Evolutionary conservation across 2,113 vertebrate genomes (phyloP).

Genomic region (Microcebus griseorufus): DNA sequence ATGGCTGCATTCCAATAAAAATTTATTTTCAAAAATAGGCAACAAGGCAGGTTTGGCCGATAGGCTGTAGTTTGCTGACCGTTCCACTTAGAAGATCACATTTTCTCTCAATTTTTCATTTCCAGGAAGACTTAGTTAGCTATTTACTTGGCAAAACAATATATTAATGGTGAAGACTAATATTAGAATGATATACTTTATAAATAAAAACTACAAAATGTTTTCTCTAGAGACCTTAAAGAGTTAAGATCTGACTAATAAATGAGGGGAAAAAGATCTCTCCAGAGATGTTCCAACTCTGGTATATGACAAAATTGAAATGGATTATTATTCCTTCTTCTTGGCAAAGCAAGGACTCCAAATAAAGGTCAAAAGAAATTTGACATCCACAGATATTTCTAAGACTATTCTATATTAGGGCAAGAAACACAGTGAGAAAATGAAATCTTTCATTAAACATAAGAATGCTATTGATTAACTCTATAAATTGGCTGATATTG

Average conservation of each 20-base stretch:
- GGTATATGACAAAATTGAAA: neutral
- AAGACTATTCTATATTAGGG: neutral
- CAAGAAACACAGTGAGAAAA: constrained; percentile 10
- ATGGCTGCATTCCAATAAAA: neutral
- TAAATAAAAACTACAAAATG: neutral
- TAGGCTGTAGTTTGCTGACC: neutral
- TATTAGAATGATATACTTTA: neutral
- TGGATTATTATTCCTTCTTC: neutral
- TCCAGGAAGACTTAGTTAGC: neutral
- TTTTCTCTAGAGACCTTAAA: neutral
- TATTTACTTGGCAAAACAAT: neutral
- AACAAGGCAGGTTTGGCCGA: neutral
- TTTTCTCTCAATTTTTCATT: neutral
- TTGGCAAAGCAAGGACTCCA: neutral
- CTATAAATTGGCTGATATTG: neutral
- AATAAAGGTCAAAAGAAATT: neutral
- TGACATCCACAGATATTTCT: neutral
- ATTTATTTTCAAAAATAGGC: neutral
- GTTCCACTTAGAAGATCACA: neutral
- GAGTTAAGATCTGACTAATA: neutral
- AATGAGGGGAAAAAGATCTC: neutral
- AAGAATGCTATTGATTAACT: constrained; percentile 15
- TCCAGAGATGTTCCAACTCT: neutral
- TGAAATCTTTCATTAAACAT: neutral
- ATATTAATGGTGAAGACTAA: neutral